These are phyloP conservation scores for Neolamprologus caudopunctatus DNA, from an alignment of 2,113 vertebrate species.

Conservation along the genomic window DNA sequence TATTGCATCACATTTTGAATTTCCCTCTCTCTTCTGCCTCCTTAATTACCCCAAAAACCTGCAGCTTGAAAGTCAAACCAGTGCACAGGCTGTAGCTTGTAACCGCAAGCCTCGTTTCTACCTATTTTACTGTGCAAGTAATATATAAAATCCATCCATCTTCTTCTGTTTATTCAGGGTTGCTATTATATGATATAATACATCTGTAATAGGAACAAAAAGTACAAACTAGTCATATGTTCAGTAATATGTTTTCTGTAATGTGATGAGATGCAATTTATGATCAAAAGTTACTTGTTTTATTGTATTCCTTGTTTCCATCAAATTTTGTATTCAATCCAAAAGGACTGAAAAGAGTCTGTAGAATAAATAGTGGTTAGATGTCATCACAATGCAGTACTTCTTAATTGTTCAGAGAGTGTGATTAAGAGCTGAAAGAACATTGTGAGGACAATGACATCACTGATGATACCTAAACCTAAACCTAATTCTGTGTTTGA, in stretches of 20 bases:
- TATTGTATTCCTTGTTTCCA: not conserved
- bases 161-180: not conserved
- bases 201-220: not conserved
- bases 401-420: not conserved
- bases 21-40: not conserved
- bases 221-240: not conserved
- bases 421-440: not conserved
- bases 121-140: not conserved
- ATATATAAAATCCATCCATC: not conserved
- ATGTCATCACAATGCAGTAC: not conserved
- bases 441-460: not conserved
- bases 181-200: not conserved
- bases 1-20: not conserved
- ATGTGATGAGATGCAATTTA: not conserved
- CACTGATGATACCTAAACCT: not conserved
- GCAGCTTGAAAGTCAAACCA: not conserved
- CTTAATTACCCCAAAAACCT: not conserved
- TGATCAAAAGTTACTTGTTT: not conserved
- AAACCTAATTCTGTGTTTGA: not conserved
- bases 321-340: not conserved
- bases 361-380: not conserved
- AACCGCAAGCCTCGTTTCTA: not conserved
- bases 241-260: not conserved
- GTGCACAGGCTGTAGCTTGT: not conserved
- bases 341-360: not conserved